Conservation (phyloP, 2,797 vertebrate genomes). For the Sebastes hubbsi region DNA sequence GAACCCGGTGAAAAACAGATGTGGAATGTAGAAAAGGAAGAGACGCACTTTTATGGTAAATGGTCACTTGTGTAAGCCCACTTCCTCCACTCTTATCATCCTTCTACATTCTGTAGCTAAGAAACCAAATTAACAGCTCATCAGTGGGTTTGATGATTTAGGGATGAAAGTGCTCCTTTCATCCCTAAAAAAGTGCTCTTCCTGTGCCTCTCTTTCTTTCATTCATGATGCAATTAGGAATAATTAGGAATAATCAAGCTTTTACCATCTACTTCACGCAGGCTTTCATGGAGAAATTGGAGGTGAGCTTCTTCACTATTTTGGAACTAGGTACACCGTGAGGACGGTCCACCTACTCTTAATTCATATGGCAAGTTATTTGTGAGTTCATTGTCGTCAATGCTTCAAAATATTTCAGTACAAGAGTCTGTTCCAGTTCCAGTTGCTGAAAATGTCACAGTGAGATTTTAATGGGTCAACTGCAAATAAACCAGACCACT, state of each 20-base stretch:
- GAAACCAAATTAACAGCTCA: constrained; percentile 51
- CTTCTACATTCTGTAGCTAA: constrained; percentile 42
- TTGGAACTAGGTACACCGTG: background rate
- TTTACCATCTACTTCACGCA: background rate
- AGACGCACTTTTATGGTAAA: constrained; percentile 42
- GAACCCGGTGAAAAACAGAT: constrained; percentile 20
- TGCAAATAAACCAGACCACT: constrained; percentile 70
- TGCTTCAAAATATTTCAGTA: constrained; percentile 37
- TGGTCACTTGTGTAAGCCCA: constrained; percentile 16
- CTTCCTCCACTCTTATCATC: constrained; percentile 19
- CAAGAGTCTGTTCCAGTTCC: constrained; percentile 55
- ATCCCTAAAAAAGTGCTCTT: background rate
- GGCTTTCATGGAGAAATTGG: background rate
- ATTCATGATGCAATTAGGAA: constrained; percentile 28
- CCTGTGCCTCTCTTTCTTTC: background rate
- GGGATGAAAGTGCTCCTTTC: constrained; percentile 32
- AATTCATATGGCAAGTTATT: background rate
- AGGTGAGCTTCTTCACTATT: background rate
- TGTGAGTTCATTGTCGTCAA: background rate
- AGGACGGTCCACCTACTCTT: background rate
- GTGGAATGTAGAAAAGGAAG: constrained; percentile 24
- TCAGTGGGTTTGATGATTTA: constrained; percentile 37
- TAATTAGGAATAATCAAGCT: constrained; percentile 18
- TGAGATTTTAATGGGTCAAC: constrained; percentile 63
- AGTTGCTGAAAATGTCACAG: constrained; percentile 33